Evolutionary conservation across 2,888 invertebrate species (phyloP).

Genomic region (Polylopha cassiicola): DNA sequence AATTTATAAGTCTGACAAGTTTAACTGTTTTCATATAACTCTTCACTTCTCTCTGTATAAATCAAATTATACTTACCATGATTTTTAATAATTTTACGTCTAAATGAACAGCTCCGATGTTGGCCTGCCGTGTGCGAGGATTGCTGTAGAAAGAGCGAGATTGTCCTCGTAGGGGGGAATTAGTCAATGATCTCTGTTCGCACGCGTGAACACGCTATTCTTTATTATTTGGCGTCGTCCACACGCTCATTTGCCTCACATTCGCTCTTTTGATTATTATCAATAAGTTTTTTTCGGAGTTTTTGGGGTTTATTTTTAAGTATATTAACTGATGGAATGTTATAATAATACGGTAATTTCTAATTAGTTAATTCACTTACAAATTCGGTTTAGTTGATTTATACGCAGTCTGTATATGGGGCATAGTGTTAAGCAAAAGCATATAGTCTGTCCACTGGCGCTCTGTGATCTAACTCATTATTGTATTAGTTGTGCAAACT

Average conservation of each 20-base stretch:
- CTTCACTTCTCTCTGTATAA: too few species aligned
- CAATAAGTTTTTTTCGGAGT: conserved; percentile 43
- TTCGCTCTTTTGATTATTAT: conserved; percentile 25
- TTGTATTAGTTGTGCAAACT: conserved; percentile 43
- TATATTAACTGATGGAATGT: conserved; percentile 61
- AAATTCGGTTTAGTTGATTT: conserved; percentile 44
- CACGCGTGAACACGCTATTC: conserved; percentile 32
- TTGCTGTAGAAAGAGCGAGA: conserved; percentile 28
- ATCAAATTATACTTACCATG: background rate
- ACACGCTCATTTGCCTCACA: conserved; percentile 24
- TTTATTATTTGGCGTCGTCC: conserved; percentile 8
- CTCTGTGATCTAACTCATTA: conserved; percentile 52
- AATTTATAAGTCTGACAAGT: too few species aligned
- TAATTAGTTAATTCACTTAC: conserved; percentile 22
- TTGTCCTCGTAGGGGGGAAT: conserved; percentile 34
- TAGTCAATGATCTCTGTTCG: conserved; percentile 50
- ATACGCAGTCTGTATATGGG: conserved; percentile 50
- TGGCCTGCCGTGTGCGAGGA: conserved; percentile 5
- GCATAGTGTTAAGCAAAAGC: conserved; percentile 34
- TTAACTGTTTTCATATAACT: too few species aligned
- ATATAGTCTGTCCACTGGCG: conserved; percentile 32
- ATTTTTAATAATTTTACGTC: background rate
- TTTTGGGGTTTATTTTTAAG: conserved; percentile 54
- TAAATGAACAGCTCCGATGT: background rate
- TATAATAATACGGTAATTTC: conserved; percentile 39